A percentile compares a stretch with the other conserved stretches of the same genome.
These are phyloP conservation scores for Panagrolaimus sp. DNA, from an alignment of 1,140 invertebrate genomes.

Conservation along the genomic window DNA sequence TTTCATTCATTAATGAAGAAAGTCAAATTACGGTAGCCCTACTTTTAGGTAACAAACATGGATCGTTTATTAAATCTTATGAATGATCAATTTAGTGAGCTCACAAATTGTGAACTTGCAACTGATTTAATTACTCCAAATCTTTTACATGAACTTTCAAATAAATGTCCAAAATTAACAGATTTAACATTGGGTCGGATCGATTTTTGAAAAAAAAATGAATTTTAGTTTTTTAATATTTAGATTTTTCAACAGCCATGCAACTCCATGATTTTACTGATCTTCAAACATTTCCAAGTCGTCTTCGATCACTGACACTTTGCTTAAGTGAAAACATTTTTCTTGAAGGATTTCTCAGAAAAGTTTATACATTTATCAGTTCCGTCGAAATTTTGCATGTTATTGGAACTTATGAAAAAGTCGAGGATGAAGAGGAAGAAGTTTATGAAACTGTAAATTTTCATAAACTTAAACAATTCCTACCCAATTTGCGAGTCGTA, in stretches of 20 bases:
- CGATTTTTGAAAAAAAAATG: too few species aligned
- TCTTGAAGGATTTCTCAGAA: constrained; percentile 99
- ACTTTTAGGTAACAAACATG: constrained; percentile 47
- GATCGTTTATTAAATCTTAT: constrained; percentile 60
- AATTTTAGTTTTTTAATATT: too few species aligned
- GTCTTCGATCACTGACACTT: constrained; percentile 88
- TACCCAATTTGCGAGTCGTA: constrained; percentile 86
- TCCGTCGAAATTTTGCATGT: constrained; percentile 95
- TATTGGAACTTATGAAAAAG: constrained; percentile 96
- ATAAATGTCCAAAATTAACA: constrained; percentile 94
- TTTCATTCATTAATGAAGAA: constrained; percentile 17
- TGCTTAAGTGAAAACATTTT: constrained; percentile 98
- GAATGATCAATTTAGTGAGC: constrained; percentile 76
- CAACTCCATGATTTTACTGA: constrained; percentile 98
- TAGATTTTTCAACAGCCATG: constrained; percentile 59
- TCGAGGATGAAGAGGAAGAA: constrained; percentile 91
- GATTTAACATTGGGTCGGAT: constrained; percentile 73
- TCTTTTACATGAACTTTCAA: constrained; percentile 89
- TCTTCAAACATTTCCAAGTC: constrained; percentile 90
- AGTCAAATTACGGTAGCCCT: background rate
- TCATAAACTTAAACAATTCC: constrained; percentile 90
- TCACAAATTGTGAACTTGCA: constrained; percentile 89
- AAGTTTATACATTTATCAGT: constrained; percentile 99
- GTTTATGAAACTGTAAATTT: constrained; percentile 99
- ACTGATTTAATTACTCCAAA: constrained; percentile 96